Conservation (phyloP, 1,140 invertebrate species). For the Leptestheria dahalacensis region DNA sequence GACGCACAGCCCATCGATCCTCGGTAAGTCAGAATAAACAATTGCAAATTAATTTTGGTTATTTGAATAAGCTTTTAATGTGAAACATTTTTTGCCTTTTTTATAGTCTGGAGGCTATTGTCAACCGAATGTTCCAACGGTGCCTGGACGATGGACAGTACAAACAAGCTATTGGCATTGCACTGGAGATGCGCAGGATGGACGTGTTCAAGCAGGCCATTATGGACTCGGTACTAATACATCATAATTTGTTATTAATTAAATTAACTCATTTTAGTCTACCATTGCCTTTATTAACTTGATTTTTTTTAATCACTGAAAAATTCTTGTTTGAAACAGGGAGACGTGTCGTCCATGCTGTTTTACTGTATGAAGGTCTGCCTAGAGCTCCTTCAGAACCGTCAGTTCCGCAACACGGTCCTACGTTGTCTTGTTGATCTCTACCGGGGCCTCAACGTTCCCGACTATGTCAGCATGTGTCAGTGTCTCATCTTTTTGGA, state of each 20-base stretch:
- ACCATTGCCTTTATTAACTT: conserved; percentile 1
- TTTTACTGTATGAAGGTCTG: conserved; percentile 88
- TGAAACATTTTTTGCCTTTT: background rate
- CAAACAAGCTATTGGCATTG: conserved; percentile 82
- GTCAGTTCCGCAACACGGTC: conserved; percentile 78
- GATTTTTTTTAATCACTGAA: background rate
- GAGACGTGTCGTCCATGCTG: conserved; percentile 79
- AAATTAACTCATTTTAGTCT: background rate
- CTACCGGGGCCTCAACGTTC: conserved; percentile 67
- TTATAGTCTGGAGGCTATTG: conserved; percentile 62
- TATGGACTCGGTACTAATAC: conserved; percentile 50
- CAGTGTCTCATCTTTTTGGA: conserved; percentile 94
- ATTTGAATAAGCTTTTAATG: background rate
- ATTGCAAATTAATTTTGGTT: background rate
- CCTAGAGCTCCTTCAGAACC: conserved; percentile 87
- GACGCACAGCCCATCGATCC: conserved; percentile 62
- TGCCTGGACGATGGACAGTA: conserved; percentile 89
- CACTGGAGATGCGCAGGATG: conserved; percentile 87
- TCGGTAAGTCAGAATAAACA: too few relatives aligned
- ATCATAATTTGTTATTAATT: too few relatives aligned
- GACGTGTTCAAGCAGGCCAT: conserved; percentile 88
- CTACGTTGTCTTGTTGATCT: conserved; percentile 74
- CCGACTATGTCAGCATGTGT: conserved; percentile 92
- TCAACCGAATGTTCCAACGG: conserved; percentile 91
- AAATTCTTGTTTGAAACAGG: conserved; percentile 33